phyloP scores from a whole-genome alignment of 2,888 invertebrate genomes.

The Hipparchia semele region DNA sequence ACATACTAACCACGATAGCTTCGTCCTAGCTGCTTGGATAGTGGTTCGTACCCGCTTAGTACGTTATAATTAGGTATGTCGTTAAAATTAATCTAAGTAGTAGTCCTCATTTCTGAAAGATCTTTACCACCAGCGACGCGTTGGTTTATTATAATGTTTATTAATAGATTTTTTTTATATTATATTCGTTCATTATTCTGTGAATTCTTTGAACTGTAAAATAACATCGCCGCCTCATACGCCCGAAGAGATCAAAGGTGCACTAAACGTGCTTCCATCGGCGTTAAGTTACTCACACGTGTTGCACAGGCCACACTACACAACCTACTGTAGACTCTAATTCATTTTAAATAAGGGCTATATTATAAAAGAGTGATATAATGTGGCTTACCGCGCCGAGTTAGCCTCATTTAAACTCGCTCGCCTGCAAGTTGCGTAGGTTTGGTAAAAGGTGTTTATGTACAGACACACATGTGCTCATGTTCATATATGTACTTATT shows the following conservation, averaged over 20 bases:
- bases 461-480: conserved; percentile 22
- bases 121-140: conserved; percentile 5
- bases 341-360: conserved; percentile 7
- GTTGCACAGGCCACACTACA: conserved; percentile 13
- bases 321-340: conserved; percentile 8
- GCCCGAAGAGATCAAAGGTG: conserved; percentile 50
- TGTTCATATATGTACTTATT: neutral
- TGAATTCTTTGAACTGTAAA: conserved; percentile 47
- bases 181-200: conserved; percentile 21
- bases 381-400: conserved; percentile 31
- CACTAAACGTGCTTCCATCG: conserved; percentile 45
- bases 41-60: too few relatives aligned
- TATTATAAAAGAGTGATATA: conserved; percentile 7
- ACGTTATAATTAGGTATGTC: too few relatives aligned
- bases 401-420: conserved; percentile 40
- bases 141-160: neutral
- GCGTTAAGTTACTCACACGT: conserved; percentile 42
- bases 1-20: too few relatives aligned
- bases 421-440: conserved; percentile 37
- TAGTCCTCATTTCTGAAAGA: too few relatives aligned
- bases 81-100: too few relatives aligned
- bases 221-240: conserved; percentile 39
- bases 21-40: too few relatives aligned
- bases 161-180: conserved; percentile 12
- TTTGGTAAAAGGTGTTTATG: conserved; percentile 38